These are phyloP conservation scores for Pogonocherus hispidulus DNA, from an alignment of 2,888 invertebrate species.

Conservation along the genomic window DNA sequence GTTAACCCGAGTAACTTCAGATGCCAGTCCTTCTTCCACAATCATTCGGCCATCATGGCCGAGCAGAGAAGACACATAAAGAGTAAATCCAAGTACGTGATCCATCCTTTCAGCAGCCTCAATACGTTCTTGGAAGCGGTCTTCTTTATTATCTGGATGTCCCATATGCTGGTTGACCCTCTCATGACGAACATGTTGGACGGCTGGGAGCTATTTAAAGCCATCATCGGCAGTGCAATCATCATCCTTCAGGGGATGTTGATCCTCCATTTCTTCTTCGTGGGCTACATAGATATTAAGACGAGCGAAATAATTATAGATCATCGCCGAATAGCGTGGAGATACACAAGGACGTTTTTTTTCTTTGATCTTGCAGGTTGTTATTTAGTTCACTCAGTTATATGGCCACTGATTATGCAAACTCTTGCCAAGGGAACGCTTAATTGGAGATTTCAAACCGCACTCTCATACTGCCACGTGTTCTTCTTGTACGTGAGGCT, in stretches of 20 bases:
- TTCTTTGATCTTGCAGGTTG: conserved; percentile 34
- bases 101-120: conserved; percentile 42
- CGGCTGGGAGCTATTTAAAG: not conserved
- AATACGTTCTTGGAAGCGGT: conserved; percentile 6
- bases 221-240: no score
- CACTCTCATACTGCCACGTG: not conserved
- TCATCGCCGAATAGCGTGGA: conserved; percentile 31
- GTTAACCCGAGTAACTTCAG: conserved; percentile 21
- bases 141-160: conserved; percentile 12
- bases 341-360: conserved; percentile 48
- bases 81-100: conserved; percentile 21
- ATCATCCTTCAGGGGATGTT: not conserved
- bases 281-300: conserved; percentile 41
- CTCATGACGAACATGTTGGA: not conserved
- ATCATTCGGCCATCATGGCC: conserved; percentile 14
- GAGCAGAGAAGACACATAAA: conserved; percentile 33
- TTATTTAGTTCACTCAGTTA: not conserved
- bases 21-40: conserved; percentile 31
- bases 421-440: no score
- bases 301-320: conserved; percentile 48
- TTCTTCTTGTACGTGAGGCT: not conserved
- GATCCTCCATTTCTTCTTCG: conserved; percentile 39
- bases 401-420: no score
- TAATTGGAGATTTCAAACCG: no score
- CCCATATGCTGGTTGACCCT: not conserved